phyloP scores from a whole-genome alignment of 2,113 vertebrate species.

The Cyprinodon brontotheroides region DNA sequence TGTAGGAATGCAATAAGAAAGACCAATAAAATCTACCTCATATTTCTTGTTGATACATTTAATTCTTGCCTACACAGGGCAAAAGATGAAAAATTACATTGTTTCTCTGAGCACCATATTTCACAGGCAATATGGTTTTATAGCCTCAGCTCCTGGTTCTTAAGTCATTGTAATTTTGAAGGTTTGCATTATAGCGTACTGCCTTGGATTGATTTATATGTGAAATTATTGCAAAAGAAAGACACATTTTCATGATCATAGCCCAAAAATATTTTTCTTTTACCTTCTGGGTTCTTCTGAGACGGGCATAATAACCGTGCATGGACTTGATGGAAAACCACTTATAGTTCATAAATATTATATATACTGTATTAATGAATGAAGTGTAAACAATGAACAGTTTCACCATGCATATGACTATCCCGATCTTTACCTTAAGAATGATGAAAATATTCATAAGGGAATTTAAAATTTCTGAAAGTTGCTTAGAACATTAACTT shows the following conservation, averaged over 20 bases:
- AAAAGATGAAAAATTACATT: background rate
- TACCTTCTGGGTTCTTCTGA: background rate
- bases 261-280: background rate
- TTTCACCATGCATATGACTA: background rate
- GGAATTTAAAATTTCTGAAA: background rate
- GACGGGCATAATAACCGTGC: background rate
- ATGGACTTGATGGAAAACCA: background rate
- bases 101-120: background rate
- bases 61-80: background rate
- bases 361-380: background rate
- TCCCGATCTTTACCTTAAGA: background rate
- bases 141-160: slow-evolving; percentile 17
- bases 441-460: background rate
- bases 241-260: background rate
- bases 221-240: slow-evolving; percentile 2
- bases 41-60: slow-evolving; percentile 8
- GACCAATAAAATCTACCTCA: slow-evolving; percentile 5
- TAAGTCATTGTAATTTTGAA: slow-evolving; percentile 9
- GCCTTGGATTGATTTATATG: background rate
- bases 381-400: background rate
- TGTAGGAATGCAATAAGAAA: slow-evolving; percentile 2
- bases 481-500: background rate
- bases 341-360: background rate
- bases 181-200: slow-evolving; percentile 13
- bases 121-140: slow-evolving; percentile 14